Conservation (phyloP, 2,113 vertebrate species). For the Channa argus region DNA sequence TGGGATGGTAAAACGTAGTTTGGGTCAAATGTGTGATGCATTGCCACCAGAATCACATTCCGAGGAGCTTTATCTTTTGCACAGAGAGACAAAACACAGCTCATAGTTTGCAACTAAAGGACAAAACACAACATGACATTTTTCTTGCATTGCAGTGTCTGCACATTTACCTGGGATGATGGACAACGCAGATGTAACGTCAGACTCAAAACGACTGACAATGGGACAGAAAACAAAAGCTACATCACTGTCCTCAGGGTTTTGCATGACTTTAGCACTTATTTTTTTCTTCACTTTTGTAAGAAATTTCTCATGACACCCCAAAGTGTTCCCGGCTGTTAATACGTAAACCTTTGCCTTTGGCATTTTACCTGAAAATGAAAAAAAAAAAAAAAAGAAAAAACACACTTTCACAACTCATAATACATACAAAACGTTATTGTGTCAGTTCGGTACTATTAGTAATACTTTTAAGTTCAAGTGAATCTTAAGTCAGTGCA, state of each 20-base stretch:
- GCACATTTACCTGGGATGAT: constrained; percentile 2
- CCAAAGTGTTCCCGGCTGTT: constrained; percentile 34
- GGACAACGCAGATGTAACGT: constrained; percentile 45
- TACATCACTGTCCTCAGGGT: rapidly evolving
- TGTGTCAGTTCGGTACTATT: too few relatives aligned
- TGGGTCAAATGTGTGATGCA: constrained; percentile 63
- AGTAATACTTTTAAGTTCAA: too few relatives aligned
- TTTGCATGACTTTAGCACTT: rapidly evolving
- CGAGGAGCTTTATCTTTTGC: rapidly evolving
- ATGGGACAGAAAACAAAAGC: constrained; percentile 65
- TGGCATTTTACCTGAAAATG: constrained; percentile 27
- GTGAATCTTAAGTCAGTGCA: neutral
- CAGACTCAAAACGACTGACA: constrained; percentile 55
- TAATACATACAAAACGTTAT: too few relatives aligned
- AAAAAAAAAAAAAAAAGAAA: neutral
- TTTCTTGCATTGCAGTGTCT: neutral
- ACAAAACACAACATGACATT: neutral
- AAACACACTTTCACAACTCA: neutral
- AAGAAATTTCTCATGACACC: rapidly evolving
- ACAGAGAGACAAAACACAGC: constrained; percentile 8
- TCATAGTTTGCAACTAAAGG: neutral
- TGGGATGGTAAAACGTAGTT: constrained; percentile 34
- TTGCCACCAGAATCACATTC: constrained; percentile 50
- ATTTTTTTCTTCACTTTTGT: neutral
- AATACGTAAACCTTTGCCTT: neutral